Conservation (phyloP, 2,888 invertebrate genomes). For the Protophormia terraenovae region DNA sequence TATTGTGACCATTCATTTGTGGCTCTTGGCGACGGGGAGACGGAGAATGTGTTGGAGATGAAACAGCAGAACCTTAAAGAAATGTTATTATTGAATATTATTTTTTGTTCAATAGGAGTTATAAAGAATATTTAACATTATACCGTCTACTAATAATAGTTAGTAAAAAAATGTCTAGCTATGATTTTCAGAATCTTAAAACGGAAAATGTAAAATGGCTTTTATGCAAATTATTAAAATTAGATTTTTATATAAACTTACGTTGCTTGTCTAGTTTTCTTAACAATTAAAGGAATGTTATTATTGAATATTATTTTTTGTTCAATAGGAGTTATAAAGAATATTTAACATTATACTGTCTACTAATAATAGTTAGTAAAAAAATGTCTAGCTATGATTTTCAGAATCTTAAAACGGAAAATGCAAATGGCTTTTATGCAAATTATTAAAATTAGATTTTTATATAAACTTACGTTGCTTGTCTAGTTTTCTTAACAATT, state of each 20-base stretch:
- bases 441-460: background rate
- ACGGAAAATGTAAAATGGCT: too few species aligned
- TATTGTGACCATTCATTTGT: conserved; percentile 81
- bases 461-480: conserved; percentile 83
- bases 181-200: too few species aligned
- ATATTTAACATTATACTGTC: too few species aligned
- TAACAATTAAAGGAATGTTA: conserved; percentile 82
- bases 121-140: too few species aligned
- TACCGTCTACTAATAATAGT: too few species aligned
- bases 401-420: too few species aligned
- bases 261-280: conserved; percentile 88
- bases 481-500: conserved; percentile 89
- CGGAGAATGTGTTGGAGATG: conserved; percentile 84
- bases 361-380: too few species aligned
- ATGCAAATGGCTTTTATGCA: too few species aligned
- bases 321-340: background rate
- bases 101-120: background rate
- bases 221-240: background rate
- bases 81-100: background rate
- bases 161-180: too few species aligned
- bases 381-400: too few species aligned
- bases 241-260: conserved; percentile 77
- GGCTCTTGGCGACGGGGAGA: conserved; percentile 87
- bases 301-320: background rate
- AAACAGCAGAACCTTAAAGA: conserved; percentile 76